A percentile compares a stretch with the other conserved stretches of the same genome.
phyloP scores from a whole-genome alignment of 2,888 invertebrate genomes.

The Brenthis daphne region DNA sequence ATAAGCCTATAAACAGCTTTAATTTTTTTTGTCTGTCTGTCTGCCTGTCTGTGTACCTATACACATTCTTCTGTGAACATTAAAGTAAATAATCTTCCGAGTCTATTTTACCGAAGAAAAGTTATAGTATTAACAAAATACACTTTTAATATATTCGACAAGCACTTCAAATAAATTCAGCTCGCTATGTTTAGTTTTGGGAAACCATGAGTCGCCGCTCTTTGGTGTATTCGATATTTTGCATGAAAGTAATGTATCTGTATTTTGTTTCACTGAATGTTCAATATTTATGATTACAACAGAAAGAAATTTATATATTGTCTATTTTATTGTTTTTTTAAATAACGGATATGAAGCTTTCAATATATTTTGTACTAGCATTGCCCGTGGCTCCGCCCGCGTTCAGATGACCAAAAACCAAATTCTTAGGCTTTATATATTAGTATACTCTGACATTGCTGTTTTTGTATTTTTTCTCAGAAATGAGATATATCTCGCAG shows the following conservation, averaged over 20 bases:
- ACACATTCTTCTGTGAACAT: no score
- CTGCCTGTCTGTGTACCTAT: no score
- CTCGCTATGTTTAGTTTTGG: background rate
- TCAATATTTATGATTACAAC: slow-evolving; percentile 12
- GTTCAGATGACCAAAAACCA: no score
- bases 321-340: background rate
- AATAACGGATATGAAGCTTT: background rate
- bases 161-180: background rate
- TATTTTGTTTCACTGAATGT: slow-evolving; percentile 13
- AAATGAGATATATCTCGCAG: no score
- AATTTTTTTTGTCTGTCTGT: no score
- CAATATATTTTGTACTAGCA: no score
- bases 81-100: no score
- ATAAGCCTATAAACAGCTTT: no score
- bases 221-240: slow-evolving; percentile 15
- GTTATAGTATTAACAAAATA: background rate
- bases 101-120: background rate
- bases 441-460: no score
- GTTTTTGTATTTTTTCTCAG: no score
- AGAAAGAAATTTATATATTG: slow-evolving; percentile 6
- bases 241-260: slow-evolving; percentile 13
- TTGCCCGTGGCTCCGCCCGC: no score
- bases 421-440: no score
- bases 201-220: slow-evolving; percentile 13
- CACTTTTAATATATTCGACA: background rate